Evolutionary conservation across 1,140 invertebrate species (phyloP).

Genomic region (Pygmarrhopalites habei): DNA sequence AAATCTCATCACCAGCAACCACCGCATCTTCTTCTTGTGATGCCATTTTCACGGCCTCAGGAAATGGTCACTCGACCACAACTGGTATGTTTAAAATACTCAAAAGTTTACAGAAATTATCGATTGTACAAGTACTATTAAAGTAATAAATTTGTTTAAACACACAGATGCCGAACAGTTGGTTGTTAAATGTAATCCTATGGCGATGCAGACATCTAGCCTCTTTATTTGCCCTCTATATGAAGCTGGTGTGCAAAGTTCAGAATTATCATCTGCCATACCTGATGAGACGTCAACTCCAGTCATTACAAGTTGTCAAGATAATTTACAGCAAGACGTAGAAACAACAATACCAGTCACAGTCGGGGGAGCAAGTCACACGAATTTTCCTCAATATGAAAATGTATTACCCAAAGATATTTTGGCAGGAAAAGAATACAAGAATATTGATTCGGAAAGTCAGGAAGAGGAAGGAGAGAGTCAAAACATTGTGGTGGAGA

Average conservation of each 20-base stretch:
- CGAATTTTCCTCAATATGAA: slow-evolving; percentile 2
- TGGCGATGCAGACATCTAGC: slow-evolving; percentile 7
- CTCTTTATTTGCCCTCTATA: slow-evolving; percentile 34
- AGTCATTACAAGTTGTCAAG: too few species aligned
- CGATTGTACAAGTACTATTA: not conserved
- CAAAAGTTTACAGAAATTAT: too few species aligned
- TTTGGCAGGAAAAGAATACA: too few species aligned
- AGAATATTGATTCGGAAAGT: too few species aligned
- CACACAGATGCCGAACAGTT: slow-evolving; percentile 2
- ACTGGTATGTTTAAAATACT: too few species aligned
- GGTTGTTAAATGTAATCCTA: not conserved
- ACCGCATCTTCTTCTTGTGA: slow-evolving; percentile 10
- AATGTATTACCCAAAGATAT: not conserved
- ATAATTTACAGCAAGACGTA: too few species aligned
- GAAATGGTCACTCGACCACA: too few species aligned
- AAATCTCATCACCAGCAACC: slow-evolving; percentile 21
- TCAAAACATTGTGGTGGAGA: too few species aligned
- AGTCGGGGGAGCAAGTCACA: too few species aligned
- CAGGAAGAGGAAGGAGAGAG: too few species aligned
- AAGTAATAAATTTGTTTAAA: not conserved
- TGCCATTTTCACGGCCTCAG: too few species aligned
- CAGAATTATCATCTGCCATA: not conserved
- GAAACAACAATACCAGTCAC: not conserved
- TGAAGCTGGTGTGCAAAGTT: slow-evolving; percentile 25
- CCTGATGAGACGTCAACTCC: not conserved